phyloP scores from a whole-genome alignment of 2,113 vertebrate species.

The Tursiops truncatus region DNA sequence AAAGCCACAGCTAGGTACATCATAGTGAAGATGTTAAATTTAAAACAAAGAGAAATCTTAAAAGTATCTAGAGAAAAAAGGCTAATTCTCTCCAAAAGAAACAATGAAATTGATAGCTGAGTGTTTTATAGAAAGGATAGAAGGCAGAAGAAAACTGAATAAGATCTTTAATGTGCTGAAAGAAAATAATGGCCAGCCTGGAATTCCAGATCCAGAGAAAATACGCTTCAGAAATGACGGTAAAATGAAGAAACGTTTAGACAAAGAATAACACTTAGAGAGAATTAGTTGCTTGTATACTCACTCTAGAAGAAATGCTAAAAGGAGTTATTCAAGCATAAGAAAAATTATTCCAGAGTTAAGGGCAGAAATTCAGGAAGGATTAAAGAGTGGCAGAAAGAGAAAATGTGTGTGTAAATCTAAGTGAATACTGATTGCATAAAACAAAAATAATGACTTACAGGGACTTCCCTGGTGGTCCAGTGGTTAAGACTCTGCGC shows the following conservation, averaged over 20 bases:
- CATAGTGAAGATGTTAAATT: background rate
- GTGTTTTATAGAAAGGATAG: background rate
- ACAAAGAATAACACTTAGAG: background rate
- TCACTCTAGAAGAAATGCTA: background rate
- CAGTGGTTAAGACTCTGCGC: no score
- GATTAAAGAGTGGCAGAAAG: background rate
- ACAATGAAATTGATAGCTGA: background rate
- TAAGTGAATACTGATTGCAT: background rate
- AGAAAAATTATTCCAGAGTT: background rate
- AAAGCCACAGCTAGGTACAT: background rate
- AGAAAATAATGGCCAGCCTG: background rate
- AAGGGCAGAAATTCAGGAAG: background rate
- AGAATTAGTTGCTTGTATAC: background rate
- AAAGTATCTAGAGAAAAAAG: background rate
- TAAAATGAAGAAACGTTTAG: background rate
- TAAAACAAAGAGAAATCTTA: background rate
- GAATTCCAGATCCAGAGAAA: background rate
- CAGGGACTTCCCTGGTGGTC: no score
- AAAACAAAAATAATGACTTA: background rate
- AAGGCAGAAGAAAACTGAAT: background rate
- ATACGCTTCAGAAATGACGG: background rate
- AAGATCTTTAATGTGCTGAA: background rate
- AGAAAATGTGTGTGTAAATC: background rate
- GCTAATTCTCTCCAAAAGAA: background rate
- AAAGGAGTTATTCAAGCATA: background rate